Evolutionary conservation across 2,797 vertebrate species (phyloP), one percentile per base, ranked within the genome.

Genomic region (Bradypodion pumilum): DNA sequence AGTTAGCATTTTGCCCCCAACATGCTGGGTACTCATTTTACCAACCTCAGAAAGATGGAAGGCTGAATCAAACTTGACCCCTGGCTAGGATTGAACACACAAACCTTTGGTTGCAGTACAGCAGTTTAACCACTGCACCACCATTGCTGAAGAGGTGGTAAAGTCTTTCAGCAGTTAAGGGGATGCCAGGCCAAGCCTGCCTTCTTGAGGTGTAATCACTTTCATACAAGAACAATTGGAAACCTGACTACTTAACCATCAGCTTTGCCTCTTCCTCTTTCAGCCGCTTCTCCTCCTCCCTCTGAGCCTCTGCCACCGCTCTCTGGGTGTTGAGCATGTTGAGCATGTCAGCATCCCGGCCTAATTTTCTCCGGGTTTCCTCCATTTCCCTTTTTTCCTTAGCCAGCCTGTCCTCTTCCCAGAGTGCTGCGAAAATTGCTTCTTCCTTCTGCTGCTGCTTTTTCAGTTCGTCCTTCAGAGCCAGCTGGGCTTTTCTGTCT

Each of bases 401-500:
- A 25, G 96, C 97, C 73, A 89, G 37, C 0, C 93, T 88, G 1
- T 98, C 97, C 9, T 94, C 95, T 76, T 97, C 95, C 96, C 97
- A 98, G 70, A 99, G 95, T 65, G 95, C 92, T 0, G 92, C 89
- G 29, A 97, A 94, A 86, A 96, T 83, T 83, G 78, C 59, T 37
- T 98, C 97, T 88, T 98, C 97, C 85, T 94, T 73, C 90, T 91
- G 74, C 75, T 89, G 89, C 66, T 89, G 93, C 83, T 86, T 92
- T 35, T 60, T 94, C 86, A 91, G 73, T 66, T 96, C 93, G 87
- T 95, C 85, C 0, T 93, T 95, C 29, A 92, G 89, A 1, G 88
- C 93, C 25, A 98, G 49, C 95, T 98, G 98, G 5, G 92, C 94
- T 0, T 89, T 93, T 2, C 95, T 93, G 52, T 97, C 97, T n/a